These are phyloP conservation scores for Formica selysi DNA, from an alignment of 1,140 invertebrate genomes.

Conservation along the genomic window DNA sequence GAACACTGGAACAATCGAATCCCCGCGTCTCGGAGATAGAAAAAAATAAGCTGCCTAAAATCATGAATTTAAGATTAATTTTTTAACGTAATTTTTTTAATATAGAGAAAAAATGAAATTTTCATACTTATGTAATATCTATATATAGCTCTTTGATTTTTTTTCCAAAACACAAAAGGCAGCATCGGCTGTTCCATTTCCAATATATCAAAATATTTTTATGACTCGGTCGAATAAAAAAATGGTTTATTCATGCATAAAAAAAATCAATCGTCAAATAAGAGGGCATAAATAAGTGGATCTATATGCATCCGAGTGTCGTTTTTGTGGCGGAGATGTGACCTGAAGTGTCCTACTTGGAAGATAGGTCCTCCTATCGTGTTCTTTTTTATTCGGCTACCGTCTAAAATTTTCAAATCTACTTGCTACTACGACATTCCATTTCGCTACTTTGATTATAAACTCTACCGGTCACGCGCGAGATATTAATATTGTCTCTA, in stretches of 20 bases:
- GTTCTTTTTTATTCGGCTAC: constrained; percentile 49
- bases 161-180: no score
- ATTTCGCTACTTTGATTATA: constrained; percentile 78
- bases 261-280: constrained; percentile 2
- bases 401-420: constrained; percentile 54
- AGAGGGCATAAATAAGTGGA: background rate
- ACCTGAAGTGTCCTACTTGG: constrained; percentile 49
- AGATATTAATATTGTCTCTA: constrained; percentile 75
- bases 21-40: background rate
- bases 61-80: constrained; percentile 1
- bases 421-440: constrained; percentile 51
- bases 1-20: background rate
- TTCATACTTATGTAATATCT: no score
- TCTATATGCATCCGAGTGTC: background rate
- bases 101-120: no score
- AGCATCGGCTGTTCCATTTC: background rate
- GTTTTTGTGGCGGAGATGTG: constrained; percentile 6
- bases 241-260: background rate
- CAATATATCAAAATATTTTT: constrained; percentile 17
- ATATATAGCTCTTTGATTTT: no score
- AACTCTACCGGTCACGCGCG: constrained; percentile 70
- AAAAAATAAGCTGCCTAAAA: constrained; percentile 1
- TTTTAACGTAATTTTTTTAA: background rate
- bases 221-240: background rate
- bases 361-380: constrained; percentile 65